Conservation (phyloP, 2,888 invertebrate genomes). For the Leptinotarsa tumamoca region DNA sequence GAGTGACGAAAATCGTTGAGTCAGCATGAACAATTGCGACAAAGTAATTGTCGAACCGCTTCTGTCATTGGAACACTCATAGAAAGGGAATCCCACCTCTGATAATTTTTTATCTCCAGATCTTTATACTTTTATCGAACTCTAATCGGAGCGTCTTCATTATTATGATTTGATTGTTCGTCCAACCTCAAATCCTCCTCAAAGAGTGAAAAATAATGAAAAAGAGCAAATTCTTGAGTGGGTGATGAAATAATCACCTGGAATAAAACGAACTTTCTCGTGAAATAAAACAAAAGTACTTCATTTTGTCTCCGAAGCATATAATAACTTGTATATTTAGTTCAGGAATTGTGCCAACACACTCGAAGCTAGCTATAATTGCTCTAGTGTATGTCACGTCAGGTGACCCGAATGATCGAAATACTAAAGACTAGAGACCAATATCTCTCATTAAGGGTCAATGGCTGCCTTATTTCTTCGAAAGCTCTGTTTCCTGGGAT, state of each 20-base stretch:
- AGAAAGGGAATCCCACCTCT: no score
- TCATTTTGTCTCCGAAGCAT: constrained; percentile 20
- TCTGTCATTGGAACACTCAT: no score
- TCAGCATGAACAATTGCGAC: no score
- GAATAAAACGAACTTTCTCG: constrained; percentile 1
- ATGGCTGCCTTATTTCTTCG: constrained; percentile 14
- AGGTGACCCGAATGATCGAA: constrained; percentile 21
- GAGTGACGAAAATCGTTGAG: no score
- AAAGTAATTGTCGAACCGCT: no score
- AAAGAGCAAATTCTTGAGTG: neutral
- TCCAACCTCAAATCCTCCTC: no score
- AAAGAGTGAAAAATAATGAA: no score
- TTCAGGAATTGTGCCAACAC: constrained; percentile 22
- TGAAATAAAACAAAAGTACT: constrained; percentile 13
- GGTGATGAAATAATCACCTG: neutral
- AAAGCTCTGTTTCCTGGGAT: neutral
- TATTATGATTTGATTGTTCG: no score
- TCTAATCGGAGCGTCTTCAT: no score
- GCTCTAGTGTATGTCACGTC: constrained; percentile 18
- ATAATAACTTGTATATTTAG: constrained; percentile 20
- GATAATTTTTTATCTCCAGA: no score
- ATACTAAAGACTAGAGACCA: constrained; percentile 20
- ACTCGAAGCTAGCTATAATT: constrained; percentile 17
- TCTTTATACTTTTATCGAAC: no score
- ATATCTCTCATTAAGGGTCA: constrained; percentile 20